A percentile compares a stretch with the other conserved stretches of the same genome.
phyloP scores from a whole-genome alignment of 2,888 invertebrate genomes.

The Rhabditoides inermis region DNA sequence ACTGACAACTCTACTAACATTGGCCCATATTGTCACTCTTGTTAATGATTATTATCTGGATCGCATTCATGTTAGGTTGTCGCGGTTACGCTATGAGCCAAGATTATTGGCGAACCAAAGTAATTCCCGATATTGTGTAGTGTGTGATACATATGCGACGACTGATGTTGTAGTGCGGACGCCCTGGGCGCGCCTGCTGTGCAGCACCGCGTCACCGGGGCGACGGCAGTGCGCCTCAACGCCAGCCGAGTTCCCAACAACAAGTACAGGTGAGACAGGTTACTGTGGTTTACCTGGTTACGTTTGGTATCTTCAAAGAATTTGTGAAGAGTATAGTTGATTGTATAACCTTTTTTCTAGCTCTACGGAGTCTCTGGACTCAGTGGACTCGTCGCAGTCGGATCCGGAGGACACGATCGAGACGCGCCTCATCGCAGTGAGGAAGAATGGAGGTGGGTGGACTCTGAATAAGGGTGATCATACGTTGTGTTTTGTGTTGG shows the following conservation, averaged over 20 bases:
- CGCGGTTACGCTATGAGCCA: too few relatives aligned
- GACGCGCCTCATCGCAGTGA: slow-evolving; percentile 35
- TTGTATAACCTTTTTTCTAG: too few relatives aligned
- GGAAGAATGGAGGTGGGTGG: background rate
- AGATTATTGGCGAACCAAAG: too few relatives aligned
- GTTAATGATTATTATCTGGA: too few relatives aligned
- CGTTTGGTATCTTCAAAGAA: background rate
- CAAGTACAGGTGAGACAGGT: slow-evolving; percentile 25
- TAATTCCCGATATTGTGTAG: too few relatives aligned
- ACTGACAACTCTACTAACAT: too few relatives aligned
- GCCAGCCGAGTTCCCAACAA: slow-evolving; percentile 11
- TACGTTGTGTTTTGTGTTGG: background rate
- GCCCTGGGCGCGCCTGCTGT: slow-evolving; percentile 24
- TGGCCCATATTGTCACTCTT: too few relatives aligned
- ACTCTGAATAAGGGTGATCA: background rate
- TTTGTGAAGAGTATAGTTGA: background rate
- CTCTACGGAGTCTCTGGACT: slow-evolving; percentile 34
- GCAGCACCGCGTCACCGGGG: slow-evolving; percentile 43
- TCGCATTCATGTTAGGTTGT: too few relatives aligned
- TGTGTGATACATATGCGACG: too few relatives aligned
- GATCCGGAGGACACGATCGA: slow-evolving; percentile 45
- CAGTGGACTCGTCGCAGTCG: slow-evolving; percentile 26
- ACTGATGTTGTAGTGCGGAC: too few relatives aligned
- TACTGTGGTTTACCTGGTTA: slow-evolving; percentile 11
- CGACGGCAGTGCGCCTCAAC: slow-evolving; percentile 39